Conservation (phyloP, 2,888 invertebrate genomes). For the Monopis laevigella region DNA sequence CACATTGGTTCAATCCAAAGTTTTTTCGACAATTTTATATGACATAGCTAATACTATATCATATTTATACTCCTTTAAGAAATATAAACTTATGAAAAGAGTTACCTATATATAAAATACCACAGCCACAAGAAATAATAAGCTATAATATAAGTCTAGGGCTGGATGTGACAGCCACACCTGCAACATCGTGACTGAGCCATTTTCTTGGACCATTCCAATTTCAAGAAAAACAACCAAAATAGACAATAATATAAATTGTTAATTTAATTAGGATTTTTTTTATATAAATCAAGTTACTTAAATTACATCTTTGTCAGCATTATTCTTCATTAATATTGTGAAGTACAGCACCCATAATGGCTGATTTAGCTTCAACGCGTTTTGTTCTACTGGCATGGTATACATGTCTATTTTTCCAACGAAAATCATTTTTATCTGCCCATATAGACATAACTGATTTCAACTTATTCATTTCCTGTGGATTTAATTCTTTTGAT, state of each 20-base stretch:
- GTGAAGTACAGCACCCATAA: constrained; percentile 3
- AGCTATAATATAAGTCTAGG: constrained; percentile 3
- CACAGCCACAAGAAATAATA: constrained; percentile 11
- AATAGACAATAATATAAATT: neutral
- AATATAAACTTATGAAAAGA: constrained; percentile 11
- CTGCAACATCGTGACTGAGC: constrained; percentile 3
- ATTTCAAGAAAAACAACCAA: neutral
- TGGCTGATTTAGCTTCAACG: constrained; percentile 11
- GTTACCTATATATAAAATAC: constrained; percentile 10
- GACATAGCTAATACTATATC: no score
- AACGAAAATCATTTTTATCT: constrained; percentile 12
- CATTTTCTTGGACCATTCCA: no score
- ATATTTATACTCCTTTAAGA: constrained; percentile 11
- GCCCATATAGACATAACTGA: constrained; percentile 11
- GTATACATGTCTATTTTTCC: constrained; percentile 10
- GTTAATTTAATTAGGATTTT: neutral
- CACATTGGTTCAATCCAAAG: no score
- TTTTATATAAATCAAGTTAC: neutral
- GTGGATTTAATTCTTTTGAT: constrained; percentile 2
- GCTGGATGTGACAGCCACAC: constrained; percentile 4
- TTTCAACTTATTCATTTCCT: constrained; percentile 9
- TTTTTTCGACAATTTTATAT: no score
- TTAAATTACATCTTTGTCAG: neutral
- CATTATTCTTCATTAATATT: constrained; percentile 1
- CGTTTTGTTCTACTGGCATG: constrained; percentile 6